A percentile compares a stretch with the other conserved stretches of the same genome.
phyloP scores from a whole-genome alignment of 37 sponge, comb jelly and placozoan species.

The Ianthella basta region DNA sequence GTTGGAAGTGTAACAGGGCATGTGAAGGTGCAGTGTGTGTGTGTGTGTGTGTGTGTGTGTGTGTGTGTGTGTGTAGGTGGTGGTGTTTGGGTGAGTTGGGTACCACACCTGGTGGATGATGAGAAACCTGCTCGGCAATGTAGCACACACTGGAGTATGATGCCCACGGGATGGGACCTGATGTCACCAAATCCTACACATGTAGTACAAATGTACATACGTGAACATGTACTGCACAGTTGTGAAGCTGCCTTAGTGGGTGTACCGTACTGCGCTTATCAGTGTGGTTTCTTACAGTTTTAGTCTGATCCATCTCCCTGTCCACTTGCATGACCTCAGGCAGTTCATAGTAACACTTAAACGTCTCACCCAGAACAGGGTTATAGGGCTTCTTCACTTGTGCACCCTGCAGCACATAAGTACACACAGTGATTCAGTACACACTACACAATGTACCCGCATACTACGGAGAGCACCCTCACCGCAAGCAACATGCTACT shows the following conservation, averaged over 20 bases:
- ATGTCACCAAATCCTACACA: slow-evolving; percentile 31
- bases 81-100: background rate
- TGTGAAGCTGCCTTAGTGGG: too few species aligned
- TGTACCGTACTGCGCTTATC: too few species aligned
- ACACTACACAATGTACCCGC: too few species aligned
- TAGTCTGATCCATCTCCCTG: too few species aligned
- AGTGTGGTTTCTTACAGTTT: too few species aligned
- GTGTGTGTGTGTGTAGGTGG: background rate
- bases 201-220: background rate
- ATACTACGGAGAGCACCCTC: too few species aligned
- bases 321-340: slow-evolving; percentile 19
- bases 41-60: background rate
- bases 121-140: slow-evolving; percentile 79
- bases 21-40: background rate
- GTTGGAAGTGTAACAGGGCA: background rate
- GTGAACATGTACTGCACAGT: too few species aligned
- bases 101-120: slow-evolving; percentile 47
- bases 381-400: slow-evolving; percentile 86
- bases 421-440: background rate
- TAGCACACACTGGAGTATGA: slow-evolving; percentile 39
- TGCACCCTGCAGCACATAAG: slow-evolving; percentile 23
- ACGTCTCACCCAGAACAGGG: slow-evolving; percentile 78
- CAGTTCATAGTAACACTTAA: slow-evolving; percentile 75
- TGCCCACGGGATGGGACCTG: slow-evolving; percentile 64
- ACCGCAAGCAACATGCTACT: too few species aligned